Base-by-base conservation (phyloP, 1,140 invertebrate species). In the Temnothorax longispinosus region DNA sequence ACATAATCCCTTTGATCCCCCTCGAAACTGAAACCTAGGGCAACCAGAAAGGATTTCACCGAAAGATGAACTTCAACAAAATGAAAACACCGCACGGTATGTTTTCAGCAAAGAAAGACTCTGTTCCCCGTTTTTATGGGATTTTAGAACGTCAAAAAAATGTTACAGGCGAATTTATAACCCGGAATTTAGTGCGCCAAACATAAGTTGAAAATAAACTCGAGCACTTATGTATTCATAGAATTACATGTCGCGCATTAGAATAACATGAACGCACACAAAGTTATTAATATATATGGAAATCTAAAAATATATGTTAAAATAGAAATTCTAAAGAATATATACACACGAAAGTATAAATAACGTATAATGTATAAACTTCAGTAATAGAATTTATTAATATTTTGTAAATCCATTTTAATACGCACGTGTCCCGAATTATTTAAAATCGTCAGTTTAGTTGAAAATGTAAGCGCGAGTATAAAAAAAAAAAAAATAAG, bases 1-100 rank as follows among this genome's bases (percentile, higher is more conserved):
- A 65, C 11, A 64, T 74, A 89, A 89, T 78, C 27, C n/a, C 27
- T 78, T 67, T 85, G n/a, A 88, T 78, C 56, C 52, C 78, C n/a
- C 4, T 44, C 47, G 18, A 18, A 85, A 87, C 35, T 67, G 54
- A 65, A 75, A 85, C 32, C 38, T 11, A 27, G 0, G 44, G 58
- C 50, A 38, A 18, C 67, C 21, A 38, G 27, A 27, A 87, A 50
- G 10, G 52, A 87, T 52, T 81, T 74, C 44, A 27, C 52, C 10
- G 52, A 87, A 74, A 81, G 18, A 5, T 15, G 32, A 27, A 18
- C 10, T 56, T 81, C 10, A 44, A 60, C 18, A 27, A 54, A 69
- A 6, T 27, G 27, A 27, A 27, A 27, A 27, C 8, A 7, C 18
- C 50, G 41, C 62, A 52, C 35, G 41, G 38, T 41, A 54, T 77